Percentiles rank a stretch among this genome's conserved stretches.
phyloP scores from a whole-genome alignment of 2,888 invertebrate species.

The Zootermopsis nevadensis region DNA sequence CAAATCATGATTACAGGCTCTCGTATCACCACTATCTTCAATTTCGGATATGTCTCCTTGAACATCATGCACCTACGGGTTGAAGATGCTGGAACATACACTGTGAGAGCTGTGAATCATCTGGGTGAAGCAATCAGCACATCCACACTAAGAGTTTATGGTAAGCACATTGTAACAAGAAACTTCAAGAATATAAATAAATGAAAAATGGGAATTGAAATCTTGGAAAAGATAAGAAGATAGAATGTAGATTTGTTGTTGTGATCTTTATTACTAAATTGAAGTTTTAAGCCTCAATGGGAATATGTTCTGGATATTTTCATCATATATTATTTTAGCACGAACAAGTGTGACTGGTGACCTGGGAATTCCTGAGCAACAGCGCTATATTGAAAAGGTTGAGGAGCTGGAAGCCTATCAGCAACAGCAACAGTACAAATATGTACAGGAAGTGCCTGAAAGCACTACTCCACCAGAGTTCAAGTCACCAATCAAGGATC shows the following conservation, averaged over 20 bases:
- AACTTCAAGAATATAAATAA: too few relatives aligned
- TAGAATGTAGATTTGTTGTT: too few relatives aligned
- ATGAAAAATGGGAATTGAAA: too few relatives aligned
- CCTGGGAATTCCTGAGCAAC: constrained; percentile 89
- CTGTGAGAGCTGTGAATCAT: constrained; percentile 90
- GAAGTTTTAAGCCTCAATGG: too few relatives aligned
- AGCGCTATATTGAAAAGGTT: constrained; percentile 90
- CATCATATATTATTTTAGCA: constrained; percentile 59
- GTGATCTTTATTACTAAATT: too few relatives aligned
- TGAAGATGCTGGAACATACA: constrained; percentile 97
- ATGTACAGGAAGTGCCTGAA: constrained; percentile 83
- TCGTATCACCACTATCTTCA: constrained; percentile 96
- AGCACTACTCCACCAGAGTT: constrained; percentile 85
- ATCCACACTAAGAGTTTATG: constrained; percentile 79
- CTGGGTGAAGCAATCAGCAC: constrained; percentile 91
- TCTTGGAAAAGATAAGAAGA: too few relatives aligned
- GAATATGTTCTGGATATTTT: not conserved
- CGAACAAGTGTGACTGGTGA: constrained; percentile 88
- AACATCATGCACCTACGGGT: constrained; percentile 98
- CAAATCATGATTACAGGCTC: constrained; percentile 67
- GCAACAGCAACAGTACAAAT: constrained; percentile 79
- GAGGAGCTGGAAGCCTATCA: constrained; percentile 92
- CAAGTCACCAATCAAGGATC: constrained; percentile 89
- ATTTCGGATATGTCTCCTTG: constrained; percentile 98
- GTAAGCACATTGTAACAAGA: constrained; percentile 56